Base-by-base conservation (phyloP, 2,888 invertebrate genomes). In the Diaperis boleti region DNA sequence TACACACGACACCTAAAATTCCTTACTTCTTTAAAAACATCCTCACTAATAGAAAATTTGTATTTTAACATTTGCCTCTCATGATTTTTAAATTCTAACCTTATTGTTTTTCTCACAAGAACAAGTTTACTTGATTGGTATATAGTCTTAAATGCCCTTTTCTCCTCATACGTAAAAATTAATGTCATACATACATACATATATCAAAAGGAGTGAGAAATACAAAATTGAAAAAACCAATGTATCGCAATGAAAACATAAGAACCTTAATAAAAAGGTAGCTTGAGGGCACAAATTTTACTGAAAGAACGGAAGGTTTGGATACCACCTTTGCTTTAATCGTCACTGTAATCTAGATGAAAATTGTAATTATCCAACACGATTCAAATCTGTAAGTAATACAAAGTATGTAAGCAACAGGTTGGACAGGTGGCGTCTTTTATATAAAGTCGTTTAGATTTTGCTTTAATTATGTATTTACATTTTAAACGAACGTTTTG, bases 341-440 rank as follows among this genome's bases (percentile, higher is more conserved):
- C 42, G 10, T 17, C 15, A 13, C 8, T 15, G 15, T 3, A 8
- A 17, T 5, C 41, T 33, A 10, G 33, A 15, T 8, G 7, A 42
- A 11, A 22, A 20, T 20, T n/a, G 22, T 42, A 20, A 42, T 42
- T 42, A 2, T n/a, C 20, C 20, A 10, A 20, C 39, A 42, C 10
- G 42, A 42, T 42, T 20, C 14, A 42, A 42, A 42, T 42, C 41
- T 1, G 41, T 17, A 41, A 18, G 6, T 22, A 42, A 10, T 20
- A 20, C 10, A 10, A 10, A 42, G 22, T 20, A 20, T n/a, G n/a
- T n/a, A n/a, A n/a, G 42, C 42, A 42, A 42, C 42, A 42, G 20
- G 42, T 42, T 15, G 42, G 22, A 22, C 42, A 42, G 42, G 42
- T 42, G n/a, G n/a, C n/a, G 42, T 42, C 20, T 42, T 41, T 41